phyloP scores from a whole-genome alignment of 2,888 invertebrate species.

The Caenorhabditis sp. region DNA sequence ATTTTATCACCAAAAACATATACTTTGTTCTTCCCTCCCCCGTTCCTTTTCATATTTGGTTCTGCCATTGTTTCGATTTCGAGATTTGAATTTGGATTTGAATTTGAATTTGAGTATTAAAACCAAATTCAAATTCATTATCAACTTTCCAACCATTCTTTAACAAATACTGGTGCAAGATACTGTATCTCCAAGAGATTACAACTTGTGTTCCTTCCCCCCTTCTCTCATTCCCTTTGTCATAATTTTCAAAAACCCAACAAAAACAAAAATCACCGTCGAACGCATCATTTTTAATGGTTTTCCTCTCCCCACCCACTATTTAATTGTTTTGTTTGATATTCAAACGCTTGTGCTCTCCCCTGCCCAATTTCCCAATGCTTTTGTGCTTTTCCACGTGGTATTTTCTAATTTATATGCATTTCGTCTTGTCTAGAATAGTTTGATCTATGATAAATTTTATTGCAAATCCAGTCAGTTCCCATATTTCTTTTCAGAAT shows the following conservation, averaged over 20 bases:
- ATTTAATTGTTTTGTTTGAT: background rate
- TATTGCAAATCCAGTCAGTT: background rate
- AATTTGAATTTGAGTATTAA: too few species aligned
- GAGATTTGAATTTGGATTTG: too few species aligned
- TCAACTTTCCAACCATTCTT: background rate
- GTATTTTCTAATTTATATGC: background rate
- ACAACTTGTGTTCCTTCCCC: conserved; percentile 5
- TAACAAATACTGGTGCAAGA: conserved; percentile 32
- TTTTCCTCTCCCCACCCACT: background rate
- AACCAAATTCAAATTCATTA: conserved; percentile 2
- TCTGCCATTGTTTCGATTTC: background rate
- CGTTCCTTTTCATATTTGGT: background rate
- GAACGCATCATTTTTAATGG: background rate
- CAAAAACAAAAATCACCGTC: conserved; percentile 22
- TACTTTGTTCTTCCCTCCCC: too few species aligned
- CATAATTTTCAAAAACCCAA: conserved; percentile 32
- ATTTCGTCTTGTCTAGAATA: background rate
- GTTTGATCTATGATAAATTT: background rate
- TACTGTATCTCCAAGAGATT: conserved; percentile 14
- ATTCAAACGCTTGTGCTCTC: background rate
- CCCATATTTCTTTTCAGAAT: background rate
- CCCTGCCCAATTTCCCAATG: background rate
- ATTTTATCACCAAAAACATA: too few species aligned
- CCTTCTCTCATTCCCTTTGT: conserved; percentile 13
- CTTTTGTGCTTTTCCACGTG: background rate